Base-by-base conservation (phyloP, 2,888 invertebrate species). In the Lumbricus terrestris region DNA sequence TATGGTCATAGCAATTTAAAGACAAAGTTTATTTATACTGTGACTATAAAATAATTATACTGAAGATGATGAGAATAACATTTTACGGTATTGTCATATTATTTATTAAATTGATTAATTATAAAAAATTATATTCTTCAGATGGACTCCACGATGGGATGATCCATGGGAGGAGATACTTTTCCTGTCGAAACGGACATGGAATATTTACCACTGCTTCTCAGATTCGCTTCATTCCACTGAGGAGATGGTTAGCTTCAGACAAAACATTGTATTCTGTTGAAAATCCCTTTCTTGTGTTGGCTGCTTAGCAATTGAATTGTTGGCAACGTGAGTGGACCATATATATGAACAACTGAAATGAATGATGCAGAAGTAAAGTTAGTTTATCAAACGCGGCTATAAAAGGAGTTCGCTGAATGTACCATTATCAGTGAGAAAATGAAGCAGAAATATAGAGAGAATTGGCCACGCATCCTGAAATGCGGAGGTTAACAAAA, bases 61-160 rank as follows among this genome's bases (percentile, higher is more conserved):
- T 47, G 47, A 47, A 3, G 23, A 47, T 69, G n/a, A 69, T 29
- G n/a, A 37, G 23, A 33, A 33, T 38, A 88, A 29, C 23, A 88
- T 33, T 35, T n/a, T 37, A 38, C 37, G 23, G 38, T n/a, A 18
- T 20, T 34, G 33, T 23, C 33, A 29, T 40, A 47, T 42, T 89
- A 33, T 33, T 33, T n/a, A 38, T 35, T 33, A 15, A 20, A 34
- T n/a, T 90, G 38, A 37, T 88, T 90, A 20, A 37, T 20, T 90
- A 33, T 38, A 29, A n/a, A n/a, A 29, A 69, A 47, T 91, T 35
- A 37, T 33, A 89, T 33, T 88, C 92, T 93, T 82, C 92, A 94
- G 94, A 93, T 91, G 94, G 94, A 29, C 93, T 93, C 40, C 93
- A 93, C 92, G 93, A 94, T 92, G 94, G 94, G 15, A 93, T 94